Evolutionary conservation across 2,888 invertebrate species (phyloP).

Genomic region (Cotesia congregata): DNA sequence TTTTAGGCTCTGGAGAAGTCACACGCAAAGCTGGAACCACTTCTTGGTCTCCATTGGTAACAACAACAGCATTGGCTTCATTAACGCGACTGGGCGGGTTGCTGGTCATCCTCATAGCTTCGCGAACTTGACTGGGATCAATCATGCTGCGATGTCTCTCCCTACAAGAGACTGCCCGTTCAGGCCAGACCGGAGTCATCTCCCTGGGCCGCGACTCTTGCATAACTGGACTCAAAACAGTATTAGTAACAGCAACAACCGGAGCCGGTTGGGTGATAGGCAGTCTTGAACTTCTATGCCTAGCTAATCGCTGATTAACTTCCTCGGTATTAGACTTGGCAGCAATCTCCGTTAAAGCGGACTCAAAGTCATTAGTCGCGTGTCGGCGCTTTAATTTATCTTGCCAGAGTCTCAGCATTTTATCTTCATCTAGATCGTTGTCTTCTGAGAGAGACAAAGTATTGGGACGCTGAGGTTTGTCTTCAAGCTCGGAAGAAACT

Average conservation of each 20-base stretch:
- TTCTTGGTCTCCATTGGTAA: conserved; percentile 41
- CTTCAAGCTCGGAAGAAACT: conserved; percentile 42
- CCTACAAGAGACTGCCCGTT: conserved; percentile 66
- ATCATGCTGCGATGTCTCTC: conserved; percentile 70
- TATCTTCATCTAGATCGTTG: conserved; percentile 67
- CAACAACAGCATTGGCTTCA: conserved; percentile 43
- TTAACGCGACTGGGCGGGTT: conserved; percentile 62
- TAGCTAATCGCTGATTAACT: conserved; percentile 68
- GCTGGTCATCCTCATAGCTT: conserved; percentile 59
- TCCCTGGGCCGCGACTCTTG: conserved; percentile 67
- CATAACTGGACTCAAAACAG: conserved; percentile 68
- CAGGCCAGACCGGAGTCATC: conserved; percentile 58
- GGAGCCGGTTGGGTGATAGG: conserved; percentile 61
- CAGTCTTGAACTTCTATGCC: conserved; percentile 58
- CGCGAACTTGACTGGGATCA: conserved; percentile 69
- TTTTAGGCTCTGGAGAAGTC: conserved; percentile 34
- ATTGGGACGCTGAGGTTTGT: conserved; percentile 58
- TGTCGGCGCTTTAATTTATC: conserved; percentile 75
- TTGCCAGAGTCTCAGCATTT: conserved; percentile 78
- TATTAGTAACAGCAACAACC: conserved; percentile 66
- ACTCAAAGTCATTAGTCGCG: conserved; percentile 62
- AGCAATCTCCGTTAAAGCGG: conserved; percentile 65
- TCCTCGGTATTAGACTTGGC: conserved; percentile 66
- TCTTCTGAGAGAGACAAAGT: conserved; percentile 60
- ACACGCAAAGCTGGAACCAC: conserved; percentile 38